Percentiles rank a stretch among this genome's conserved stretches.
phyloP scores from a whole-genome alignment of 2,888 invertebrate genomes.

The Lycocerus yunnanus region DNA sequence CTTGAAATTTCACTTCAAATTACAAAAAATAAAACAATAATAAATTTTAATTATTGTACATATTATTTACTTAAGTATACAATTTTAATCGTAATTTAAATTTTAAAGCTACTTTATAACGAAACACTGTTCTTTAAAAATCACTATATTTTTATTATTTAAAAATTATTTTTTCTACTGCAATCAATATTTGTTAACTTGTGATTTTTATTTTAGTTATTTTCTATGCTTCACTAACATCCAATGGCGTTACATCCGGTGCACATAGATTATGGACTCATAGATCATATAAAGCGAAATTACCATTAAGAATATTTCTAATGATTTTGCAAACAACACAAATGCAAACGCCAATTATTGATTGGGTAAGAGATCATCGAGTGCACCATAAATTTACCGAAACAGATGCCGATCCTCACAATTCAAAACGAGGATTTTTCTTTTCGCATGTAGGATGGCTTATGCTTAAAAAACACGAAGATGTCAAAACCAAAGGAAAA shows the following conservation, averaged over 20 bases:
- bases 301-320: conserved; percentile 80
- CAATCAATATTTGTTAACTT: too few relatives aligned
- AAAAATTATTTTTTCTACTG: too few relatives aligned
- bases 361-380: conserved; percentile 83
- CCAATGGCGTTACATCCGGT: conserved; percentile 85
- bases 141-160: too few relatives aligned
- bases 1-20: too few relatives aligned
- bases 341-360: conserved; percentile 74
- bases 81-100: too few relatives aligned
- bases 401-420: conserved; percentile 90
- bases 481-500: conserved; percentile 83
- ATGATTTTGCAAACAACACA: conserved; percentile 81
- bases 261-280: conserved; percentile 96
- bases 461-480: conserved; percentile 84
- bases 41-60: too few relatives aligned
- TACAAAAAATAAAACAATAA: too few relatives aligned
- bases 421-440: conserved; percentile 84
- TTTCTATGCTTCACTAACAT: too few relatives aligned
- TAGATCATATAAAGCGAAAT: conserved; percentile 86
- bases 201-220: too few relatives aligned
- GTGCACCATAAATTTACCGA: conserved; percentile 91
- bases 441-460: conserved; percentile 97
- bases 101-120: too few relatives aligned
- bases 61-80: too few relatives aligned
- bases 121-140: too few relatives aligned